Evolutionary conservation across 2,113 vertebrate genomes (phyloP).

Genomic region (Nestor notabilis): DNA sequence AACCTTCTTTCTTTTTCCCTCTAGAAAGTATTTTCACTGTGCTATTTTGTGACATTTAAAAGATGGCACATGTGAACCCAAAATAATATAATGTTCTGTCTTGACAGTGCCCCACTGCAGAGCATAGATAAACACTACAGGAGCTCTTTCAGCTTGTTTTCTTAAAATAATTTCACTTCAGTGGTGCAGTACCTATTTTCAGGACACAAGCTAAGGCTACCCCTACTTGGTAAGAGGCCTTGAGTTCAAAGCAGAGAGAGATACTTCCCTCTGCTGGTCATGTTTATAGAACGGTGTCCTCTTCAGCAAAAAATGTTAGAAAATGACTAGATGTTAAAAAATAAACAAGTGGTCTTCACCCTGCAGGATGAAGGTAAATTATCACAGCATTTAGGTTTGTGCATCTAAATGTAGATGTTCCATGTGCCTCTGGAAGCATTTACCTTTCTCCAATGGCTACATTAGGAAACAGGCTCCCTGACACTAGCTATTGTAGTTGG

Average conservation of each 20-base stretch:
- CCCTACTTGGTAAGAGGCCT: not conserved
- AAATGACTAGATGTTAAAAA: too few relatives aligned
- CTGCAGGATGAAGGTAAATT: not conserved
- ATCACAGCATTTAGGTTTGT: not conserved
- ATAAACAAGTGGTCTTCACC: not conserved
- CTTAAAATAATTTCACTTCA: not conserved
- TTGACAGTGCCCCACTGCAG: not conserved
- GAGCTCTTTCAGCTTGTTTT: not conserved
- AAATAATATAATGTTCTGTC: not conserved
- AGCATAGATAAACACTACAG: fast-evolving
- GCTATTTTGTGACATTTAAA: not conserved
- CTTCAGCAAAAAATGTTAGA: not conserved
- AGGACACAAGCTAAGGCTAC: not conserved
- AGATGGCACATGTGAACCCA: not conserved
- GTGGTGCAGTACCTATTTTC: not conserved
- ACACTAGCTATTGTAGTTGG: not conserved
- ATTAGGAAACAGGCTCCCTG: not conserved
- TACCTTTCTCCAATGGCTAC: not conserved
- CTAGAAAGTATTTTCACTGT: not conserved
- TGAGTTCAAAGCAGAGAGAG: not conserved
- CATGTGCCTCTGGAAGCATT: not conserved
- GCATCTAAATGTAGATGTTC: not conserved
- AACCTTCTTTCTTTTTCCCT: fast-evolving
- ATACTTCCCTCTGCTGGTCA: constrained; percentile 55
- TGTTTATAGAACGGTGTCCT: not conserved